phyloP scores from a whole-genome alignment of 2,797 vertebrate species.

The Miichthys miiuy region DNA sequence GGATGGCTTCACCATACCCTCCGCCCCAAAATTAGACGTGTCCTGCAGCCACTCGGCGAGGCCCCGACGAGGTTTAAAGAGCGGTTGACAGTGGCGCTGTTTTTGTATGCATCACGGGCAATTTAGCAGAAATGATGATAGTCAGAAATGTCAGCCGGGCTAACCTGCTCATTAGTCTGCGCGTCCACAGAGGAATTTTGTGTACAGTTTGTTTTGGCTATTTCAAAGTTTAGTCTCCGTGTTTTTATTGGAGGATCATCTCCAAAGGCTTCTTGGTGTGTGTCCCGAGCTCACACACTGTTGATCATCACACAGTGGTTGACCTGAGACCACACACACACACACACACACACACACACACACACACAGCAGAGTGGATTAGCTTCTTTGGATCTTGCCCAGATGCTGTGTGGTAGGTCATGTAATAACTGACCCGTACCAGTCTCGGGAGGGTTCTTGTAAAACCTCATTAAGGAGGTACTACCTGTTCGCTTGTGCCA shows the following conservation, averaged over 20 bases:
- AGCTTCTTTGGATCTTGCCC: slow-evolving; percentile 47
- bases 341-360: slow-evolving; percentile 35
- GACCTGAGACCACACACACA: slow-evolving; percentile 65
- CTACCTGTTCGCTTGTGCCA: not conserved
- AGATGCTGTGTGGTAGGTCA: slow-evolving; percentile 59
- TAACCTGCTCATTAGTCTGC: slow-evolving; percentile 27
- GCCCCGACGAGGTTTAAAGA: slow-evolving; percentile 31
- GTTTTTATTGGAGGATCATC: slow-evolving; percentile 33
- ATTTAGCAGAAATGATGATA: slow-evolving; percentile 38
- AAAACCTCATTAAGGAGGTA: slow-evolving; percentile 41
- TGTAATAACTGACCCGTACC: slow-evolving; percentile 54
- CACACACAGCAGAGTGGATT: slow-evolving; percentile 56
- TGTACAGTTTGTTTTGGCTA: slow-evolving; percentile 15
- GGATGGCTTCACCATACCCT: slow-evolving; percentile 41
- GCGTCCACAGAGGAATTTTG: slow-evolving; percentile 9
- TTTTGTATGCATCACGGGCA: slow-evolving; percentile 32
- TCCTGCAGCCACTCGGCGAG: slow-evolving; percentile 31
- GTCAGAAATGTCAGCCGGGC: slow-evolving; percentile 18
- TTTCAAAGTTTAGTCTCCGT: slow-evolving; percentile 2
- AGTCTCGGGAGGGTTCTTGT: slow-evolving; percentile 27
- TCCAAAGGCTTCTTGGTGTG: slow-evolving; percentile 32
- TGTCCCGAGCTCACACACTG: slow-evolving; percentile 49
- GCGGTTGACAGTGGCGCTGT: slow-evolving; percentile 44
- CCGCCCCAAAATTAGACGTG: slow-evolving; percentile 64
- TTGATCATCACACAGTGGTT: slow-evolving; percentile 37